A percentile compares a stretch with the other conserved stretches of the same genome.
phyloP scores from a whole-genome alignment of 2,797 vertebrate species.

The Phataginus tetradactyla region DNA sequence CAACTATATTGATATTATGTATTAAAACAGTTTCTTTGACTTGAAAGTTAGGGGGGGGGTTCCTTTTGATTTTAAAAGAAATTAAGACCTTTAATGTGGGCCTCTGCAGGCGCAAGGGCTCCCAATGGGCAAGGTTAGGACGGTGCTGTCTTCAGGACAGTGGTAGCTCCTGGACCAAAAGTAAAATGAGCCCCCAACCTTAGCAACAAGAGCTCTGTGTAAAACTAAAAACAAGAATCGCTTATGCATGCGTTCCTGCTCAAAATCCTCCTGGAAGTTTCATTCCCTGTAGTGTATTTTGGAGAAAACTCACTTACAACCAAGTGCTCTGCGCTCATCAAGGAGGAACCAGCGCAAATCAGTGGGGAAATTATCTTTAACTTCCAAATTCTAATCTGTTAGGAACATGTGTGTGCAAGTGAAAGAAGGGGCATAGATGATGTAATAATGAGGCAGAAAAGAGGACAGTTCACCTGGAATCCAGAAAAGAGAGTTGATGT shows the following conservation, averaged over 20 bases:
- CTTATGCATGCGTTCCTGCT: background rate
- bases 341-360: background rate
- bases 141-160: rapidly evolving
- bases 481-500: background rate
- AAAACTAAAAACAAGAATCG: background rate
- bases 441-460: background rate
- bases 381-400: background rate
- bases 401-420: background rate
- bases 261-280: background rate
- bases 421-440: background rate
- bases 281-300: background rate
- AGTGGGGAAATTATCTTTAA: background rate
- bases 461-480: background rate
- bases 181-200: background rate
- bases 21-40: background rate
- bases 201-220: background rate
- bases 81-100: background rate
- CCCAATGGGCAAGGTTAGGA: background rate
- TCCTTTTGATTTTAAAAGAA: background rate
- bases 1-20: background rate
- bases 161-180: background rate
- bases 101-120: background rate
- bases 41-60: background rate
- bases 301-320: background rate
- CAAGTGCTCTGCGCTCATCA: background rate